Base-by-base conservation (phyloP, 2,113 vertebrate species). In the Tupaia tana region DNA sequence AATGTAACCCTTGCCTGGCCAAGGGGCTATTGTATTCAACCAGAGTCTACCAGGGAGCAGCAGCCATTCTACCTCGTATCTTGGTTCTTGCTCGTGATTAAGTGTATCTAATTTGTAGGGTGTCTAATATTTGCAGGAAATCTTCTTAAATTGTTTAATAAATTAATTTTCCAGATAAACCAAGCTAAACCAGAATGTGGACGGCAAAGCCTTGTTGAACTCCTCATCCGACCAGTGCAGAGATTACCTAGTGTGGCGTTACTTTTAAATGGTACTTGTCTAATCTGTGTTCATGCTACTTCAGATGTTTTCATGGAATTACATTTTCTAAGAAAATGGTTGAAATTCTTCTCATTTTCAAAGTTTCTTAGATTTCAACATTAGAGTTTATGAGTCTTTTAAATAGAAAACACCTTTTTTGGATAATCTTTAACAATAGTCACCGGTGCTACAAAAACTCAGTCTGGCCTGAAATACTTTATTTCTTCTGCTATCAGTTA, bases 161-260 rank as follows among this genome's bases (percentile, higher is more conserved):
- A 87, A 84, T 80, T 86, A 1, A 88, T 94, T 89, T 96, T 93
- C 56, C 93, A 99, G 99, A 99, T 99, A 98, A 99, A 99, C 97
- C 99, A 99, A 98, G 97, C 99, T 79, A 99, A 99, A 95, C 99
- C 99, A 15, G 99, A 99, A 96, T 99, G 99, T 97, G 99, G 99
- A 67, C 98, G 99, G 14, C 99, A 99, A 97, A 99, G 99, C 8
- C 98, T 99, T 2, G 99, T 98, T 92, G 99, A 99, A 97, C 98
- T 99, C 87, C 99, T 99, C 74, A 99, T 99, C 86, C 99, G 99
- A 94, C 99, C 99, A 31, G 99, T 99, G 15, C 99, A 99, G 98
- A 99, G 99, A 94, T 98, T 99, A 84, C 99, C 99, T 6, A 99
- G 99, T 88, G 99, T 99, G 84, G 99, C 98, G 0, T 99, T 99